These are phyloP conservation scores for Tiliacea citrago DNA, from an alignment of 2,888 invertebrate species.

Conservation along the genomic window DNA sequence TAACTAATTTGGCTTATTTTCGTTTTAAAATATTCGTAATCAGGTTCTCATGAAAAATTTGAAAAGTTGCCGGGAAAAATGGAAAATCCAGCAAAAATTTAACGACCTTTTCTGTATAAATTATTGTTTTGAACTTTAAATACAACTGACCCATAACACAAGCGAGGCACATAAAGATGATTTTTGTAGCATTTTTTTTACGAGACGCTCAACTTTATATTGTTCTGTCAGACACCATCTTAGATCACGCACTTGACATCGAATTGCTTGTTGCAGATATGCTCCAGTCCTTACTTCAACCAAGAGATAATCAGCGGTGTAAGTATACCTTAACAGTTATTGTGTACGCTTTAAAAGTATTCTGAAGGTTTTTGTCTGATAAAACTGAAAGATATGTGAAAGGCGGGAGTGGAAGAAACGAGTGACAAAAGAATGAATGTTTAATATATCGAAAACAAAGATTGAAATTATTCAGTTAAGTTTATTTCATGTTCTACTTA, in stretches of 20 bases:
- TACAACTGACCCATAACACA: slow-evolving; percentile 17
- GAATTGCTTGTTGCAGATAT: slow-evolving; percentile 85
- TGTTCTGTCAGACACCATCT: slow-evolving; percentile 20
- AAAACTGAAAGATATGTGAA: neutral
- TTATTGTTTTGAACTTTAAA: neutral
- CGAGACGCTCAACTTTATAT: slow-evolving; percentile 25
- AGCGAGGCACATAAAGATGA: slow-evolving; percentile 34
- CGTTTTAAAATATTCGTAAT: too few relatives aligned
- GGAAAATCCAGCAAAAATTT: too few relatives aligned
- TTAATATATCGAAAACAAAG: neutral
- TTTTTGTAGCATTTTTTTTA: slow-evolving; percentile 36
- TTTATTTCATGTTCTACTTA: too few relatives aligned
- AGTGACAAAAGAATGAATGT: slow-evolving; percentile 1
- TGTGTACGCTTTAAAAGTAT: slow-evolving; percentile 6
- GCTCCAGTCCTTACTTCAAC: slow-evolving; percentile 88
- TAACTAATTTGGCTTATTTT: too few relatives aligned
- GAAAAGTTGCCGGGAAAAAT: too few relatives aligned
- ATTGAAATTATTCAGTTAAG: too few relatives aligned
- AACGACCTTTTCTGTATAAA: too few relatives aligned
- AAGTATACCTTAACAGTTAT: slow-evolving; percentile 70
- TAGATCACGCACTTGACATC: slow-evolving; percentile 37
- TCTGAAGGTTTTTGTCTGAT: neutral
- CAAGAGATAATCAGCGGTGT: slow-evolving; percentile 87
- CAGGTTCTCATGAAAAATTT: too few relatives aligned
- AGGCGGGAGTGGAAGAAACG: neutral